Conservation (phyloP, 2,888 invertebrate species). For the Beris morrisii region DNA sequence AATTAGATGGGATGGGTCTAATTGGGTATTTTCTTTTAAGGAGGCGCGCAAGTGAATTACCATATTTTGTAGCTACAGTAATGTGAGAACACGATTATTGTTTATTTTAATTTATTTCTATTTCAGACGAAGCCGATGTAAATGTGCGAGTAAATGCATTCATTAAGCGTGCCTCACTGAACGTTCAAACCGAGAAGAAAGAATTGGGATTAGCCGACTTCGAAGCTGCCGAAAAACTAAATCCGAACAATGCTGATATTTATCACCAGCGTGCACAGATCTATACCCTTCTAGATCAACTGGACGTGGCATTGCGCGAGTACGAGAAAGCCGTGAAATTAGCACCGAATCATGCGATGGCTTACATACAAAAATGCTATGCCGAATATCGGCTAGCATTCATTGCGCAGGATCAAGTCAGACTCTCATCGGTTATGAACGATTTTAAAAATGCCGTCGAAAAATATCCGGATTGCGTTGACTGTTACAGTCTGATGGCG, state of each 20-base stretch:
- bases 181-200: constrained; percentile 76
- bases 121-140: constrained; percentile 58
- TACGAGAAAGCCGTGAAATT: constrained; percentile 81
- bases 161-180: constrained; percentile 83
- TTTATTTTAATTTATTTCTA: no score
- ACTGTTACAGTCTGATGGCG: constrained; percentile 86
- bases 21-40: no score
- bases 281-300: constrained; percentile 76
- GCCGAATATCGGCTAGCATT: constrained; percentile 78
- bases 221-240: constrained; percentile 71
- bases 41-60: no score
- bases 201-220: constrained; percentile 79
- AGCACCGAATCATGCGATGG: constrained; percentile 82
- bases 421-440: constrained; percentile 66
- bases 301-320: constrained; percentile 78
- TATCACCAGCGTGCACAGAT: constrained; percentile 93
- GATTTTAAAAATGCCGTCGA: constrained; percentile 76
- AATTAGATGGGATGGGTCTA: no score
- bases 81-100: no score
- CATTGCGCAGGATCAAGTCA: constrained; percentile 62
- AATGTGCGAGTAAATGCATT: constrained; percentile 80
- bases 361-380: constrained; percentile 88
- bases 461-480: constrained; percentile 81
- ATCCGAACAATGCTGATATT: constrained; percentile 82
- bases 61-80: no score